A percentile compares a stretch with the other conserved stretches of the same genome.
Evolutionary conservation across 2,888 invertebrate species (phyloP).

Genomic region (Rhodophaea formosa): DNA sequence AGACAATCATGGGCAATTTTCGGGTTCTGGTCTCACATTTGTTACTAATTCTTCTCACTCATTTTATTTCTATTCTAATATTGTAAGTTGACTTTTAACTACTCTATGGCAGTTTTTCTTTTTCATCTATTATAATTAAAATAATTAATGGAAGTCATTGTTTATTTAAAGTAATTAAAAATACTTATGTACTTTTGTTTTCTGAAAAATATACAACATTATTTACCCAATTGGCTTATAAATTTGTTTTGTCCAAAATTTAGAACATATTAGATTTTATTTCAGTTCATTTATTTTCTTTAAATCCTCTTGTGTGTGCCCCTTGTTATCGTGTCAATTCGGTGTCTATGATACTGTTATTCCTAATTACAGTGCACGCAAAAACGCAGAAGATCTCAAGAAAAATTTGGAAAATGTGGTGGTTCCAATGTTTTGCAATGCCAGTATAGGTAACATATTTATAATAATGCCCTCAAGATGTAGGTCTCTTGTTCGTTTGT

Average conservation of each 20-base stretch:
- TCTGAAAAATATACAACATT: too few relatives aligned
- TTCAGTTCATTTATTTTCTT: not conserved
- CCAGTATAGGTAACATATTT: conserved; percentile 87
- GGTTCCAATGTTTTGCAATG: conserved; percentile 98
- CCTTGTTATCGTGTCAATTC: conserved; percentile 55
- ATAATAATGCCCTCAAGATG: conserved; percentile 78
- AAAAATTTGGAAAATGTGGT: conserved; percentile 96
- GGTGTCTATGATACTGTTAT: conserved; percentile 80
- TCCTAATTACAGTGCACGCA: conserved; percentile 92
- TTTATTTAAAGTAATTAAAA: too few relatives aligned
- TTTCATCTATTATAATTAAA: not conserved
- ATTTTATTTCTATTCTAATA: conserved; percentile 6
- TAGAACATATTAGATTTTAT: not conserved
- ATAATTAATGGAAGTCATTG: too few relatives aligned
- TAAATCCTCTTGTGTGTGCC: conserved; percentile 31
- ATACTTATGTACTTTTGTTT: too few relatives aligned
- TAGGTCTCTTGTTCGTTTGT: conserved; percentile 74
- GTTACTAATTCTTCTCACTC: conserved; percentile 14
- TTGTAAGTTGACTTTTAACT: conserved; percentile 1
- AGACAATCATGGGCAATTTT: conserved; percentile 9
- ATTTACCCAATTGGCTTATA: not conserved
- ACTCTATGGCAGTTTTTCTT: not conserved
- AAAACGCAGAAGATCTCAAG: conserved; percentile 96
- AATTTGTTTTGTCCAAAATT: not conserved
- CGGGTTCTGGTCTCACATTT: conserved; percentile 18